Conservation (phyloP, 2,113 vertebrate species). For the Colius striatus region DNA sequence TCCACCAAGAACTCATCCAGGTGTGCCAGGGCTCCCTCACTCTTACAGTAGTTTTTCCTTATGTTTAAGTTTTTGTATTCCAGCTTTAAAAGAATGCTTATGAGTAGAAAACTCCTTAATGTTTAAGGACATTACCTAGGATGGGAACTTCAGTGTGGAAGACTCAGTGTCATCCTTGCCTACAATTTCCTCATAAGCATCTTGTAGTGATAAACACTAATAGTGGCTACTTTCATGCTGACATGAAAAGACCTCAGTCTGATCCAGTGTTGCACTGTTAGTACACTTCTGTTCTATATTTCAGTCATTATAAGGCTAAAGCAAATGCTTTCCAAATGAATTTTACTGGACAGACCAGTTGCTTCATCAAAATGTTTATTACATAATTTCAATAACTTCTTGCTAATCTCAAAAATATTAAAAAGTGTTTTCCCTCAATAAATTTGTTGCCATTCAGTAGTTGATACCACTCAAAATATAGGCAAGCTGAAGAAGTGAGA, state of each 20-base stretch:
- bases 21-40: too few relatives aligned
- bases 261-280: neutral
- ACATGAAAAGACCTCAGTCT: neutral
- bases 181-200: neutral
- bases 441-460: neutral
- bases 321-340: neutral
- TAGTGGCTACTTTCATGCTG: neutral
- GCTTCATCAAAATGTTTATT: neutral
- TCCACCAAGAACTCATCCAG: too few relatives aligned
- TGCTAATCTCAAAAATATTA: neutral
- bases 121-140: neutral
- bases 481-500: neutral
- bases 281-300: neutral
- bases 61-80: too few relatives aligned
- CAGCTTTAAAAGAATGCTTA: neutral
- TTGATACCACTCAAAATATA: neutral
- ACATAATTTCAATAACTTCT: neutral
- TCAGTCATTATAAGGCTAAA: neutral
- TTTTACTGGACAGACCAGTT: neutral
- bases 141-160: neutral
- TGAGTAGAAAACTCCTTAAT: neutral
- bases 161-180: neutral
- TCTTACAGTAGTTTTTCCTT: too few relatives aligned
- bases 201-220: neutral
- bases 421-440: neutral